Base-by-base conservation (phyloP, 2,797 vertebrate species). In the Natrix natrix region DNA sequence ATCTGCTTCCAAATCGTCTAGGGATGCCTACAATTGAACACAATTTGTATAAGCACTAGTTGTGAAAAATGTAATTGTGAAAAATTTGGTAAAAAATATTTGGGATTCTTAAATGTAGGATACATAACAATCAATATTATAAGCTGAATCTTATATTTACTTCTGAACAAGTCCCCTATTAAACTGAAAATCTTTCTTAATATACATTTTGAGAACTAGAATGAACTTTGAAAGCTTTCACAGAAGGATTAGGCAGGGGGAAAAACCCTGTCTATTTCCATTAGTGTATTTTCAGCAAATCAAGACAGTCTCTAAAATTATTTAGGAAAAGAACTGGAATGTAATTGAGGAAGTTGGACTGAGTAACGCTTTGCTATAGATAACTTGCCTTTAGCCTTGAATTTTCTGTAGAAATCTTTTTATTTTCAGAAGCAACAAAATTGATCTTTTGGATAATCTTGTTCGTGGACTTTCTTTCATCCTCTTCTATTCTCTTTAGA, bases 341-440 rank as follows among this genome's bases (percentile, higher is more conserved):
- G 48, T 43, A 37, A 48, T 10, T 4, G 3, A 78, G 43, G 10
- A 83, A 24, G 20, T 48, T 48, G 37, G 20, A 17, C 20, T 48
- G 20, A 24, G 74, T 83, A 48, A 48, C 1, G 4, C 10, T 48
- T 43, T 48, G 24, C 37, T 48, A 83, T 83, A 83, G 48, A 83
- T 93, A 16, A 91, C 0, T 94, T 97, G 99, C 99, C 98, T 98
- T 97, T 93, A 99, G 97, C 87, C 97, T 95, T 95, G 97, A 94
- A 96, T 99, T 98, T 96, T 98, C 98, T 93, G 97, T 78, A 94
- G 86, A 91, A 92, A 98, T 94, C 26, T 97, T 95, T 96, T 97
- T 92, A 93, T 94, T 97, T 97, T 98, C 97, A 94, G 92, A 98
- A 95, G 93, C 97, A 96, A 96, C 17, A 91, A 94, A 97, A 86